Percentiles rank a stretch among this genome's conserved stretches.
These are phyloP conservation scores for Choristoneura rosaceana DNA, from an alignment of 2,888 invertebrate species.

Conservation along the genomic window DNA sequence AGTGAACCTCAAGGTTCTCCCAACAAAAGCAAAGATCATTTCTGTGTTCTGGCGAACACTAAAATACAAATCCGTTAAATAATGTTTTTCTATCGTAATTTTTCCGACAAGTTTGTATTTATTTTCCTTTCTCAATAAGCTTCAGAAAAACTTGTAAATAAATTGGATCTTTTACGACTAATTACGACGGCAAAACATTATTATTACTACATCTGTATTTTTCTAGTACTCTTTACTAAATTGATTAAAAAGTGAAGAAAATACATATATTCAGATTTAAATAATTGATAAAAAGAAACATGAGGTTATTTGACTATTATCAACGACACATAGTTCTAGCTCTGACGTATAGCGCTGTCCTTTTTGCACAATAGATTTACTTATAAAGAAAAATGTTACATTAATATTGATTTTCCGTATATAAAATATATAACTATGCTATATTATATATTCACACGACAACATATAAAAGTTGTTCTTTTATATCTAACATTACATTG, in stretches of 20 bases:
- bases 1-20: too few species aligned
- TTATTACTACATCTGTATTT: background rate
- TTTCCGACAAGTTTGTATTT: too few species aligned
- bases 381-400: slow-evolving; percentile 9
- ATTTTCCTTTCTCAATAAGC: too few species aligned
- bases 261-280: background rate
- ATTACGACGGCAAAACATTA: too few species aligned
- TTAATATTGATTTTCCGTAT: slow-evolving; percentile 30
- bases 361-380: background rate
- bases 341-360: background rate
- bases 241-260: background rate
- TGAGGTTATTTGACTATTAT: background rate
- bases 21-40: too few species aligned
- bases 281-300: background rate
- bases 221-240: background rate
- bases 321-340: background rate
- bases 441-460: slow-evolving; percentile 29
- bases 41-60: background rate
- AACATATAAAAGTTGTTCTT: slow-evolving; percentile 25
- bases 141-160: too few species aligned
- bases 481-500: slow-evolving; percentile 13
- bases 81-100: too few species aligned
- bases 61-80: background rate
- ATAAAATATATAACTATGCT: slow-evolving; percentile 41
- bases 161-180: too few species aligned